These are phyloP conservation scores for Meles meles DNA, from an alignment of 2,113 vertebrate genomes.

Conservation along the genomic window DNA sequence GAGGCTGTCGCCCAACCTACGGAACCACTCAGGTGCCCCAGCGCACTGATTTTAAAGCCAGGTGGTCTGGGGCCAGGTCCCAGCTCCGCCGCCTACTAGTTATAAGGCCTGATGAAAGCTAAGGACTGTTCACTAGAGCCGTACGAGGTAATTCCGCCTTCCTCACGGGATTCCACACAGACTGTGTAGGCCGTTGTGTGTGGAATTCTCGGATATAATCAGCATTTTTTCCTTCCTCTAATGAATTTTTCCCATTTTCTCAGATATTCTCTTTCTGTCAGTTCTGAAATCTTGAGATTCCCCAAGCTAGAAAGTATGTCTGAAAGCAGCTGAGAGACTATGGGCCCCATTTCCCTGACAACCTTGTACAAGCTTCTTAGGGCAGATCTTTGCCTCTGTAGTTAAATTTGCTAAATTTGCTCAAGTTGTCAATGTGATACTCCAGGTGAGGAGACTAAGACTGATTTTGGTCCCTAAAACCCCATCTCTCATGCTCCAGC, in stretches of 20 bases:
- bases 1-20: no score
- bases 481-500: neutral
- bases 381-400: neutral
- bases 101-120: neutral
- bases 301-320: neutral
- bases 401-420: neutral
- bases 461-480: neutral
- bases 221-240: neutral
- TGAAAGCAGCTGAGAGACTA: neutral
- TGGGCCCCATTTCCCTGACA: neutral
- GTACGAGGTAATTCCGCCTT: neutral
- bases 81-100: neutral
- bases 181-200: neutral
- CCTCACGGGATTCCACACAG: neutral
- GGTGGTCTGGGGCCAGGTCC: neutral
- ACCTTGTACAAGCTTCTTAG: neutral
- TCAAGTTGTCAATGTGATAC: accelerated
- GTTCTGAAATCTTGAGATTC: neutral
- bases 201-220: no score
- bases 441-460: neutral
- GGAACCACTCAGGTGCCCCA: no score
- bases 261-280: neutral
- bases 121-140: neutral
- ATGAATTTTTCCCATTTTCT: neutral
- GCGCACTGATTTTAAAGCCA: neutral